Evolutionary conservation across 2,888 invertebrate species (phyloP), one percentile per base, ranked within the genome.

Genomic region (Ectropis crepuscularia): DNA sequence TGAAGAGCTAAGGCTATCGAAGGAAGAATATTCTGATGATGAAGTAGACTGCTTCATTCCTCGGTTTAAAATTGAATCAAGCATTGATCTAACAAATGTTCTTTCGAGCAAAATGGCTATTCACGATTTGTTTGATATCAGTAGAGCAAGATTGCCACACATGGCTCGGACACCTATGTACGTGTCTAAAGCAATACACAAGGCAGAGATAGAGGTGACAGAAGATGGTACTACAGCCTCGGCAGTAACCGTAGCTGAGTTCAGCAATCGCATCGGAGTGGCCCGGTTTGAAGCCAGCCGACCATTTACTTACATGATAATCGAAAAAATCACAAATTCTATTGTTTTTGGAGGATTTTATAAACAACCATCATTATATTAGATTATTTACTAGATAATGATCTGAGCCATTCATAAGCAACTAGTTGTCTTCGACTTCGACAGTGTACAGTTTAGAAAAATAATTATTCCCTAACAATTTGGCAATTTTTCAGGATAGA

Each of bases 211-310:
- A 70, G 95, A 96, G 74, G 96, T 96, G 0, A 95, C 95, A 10
- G 96, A 96, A 79, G 94, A 95, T 66, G 96, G 96, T 0, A 96
- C 96, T 0, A 93, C 94, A 37, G 96, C 96, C 0, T 88, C 94
- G 0, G 96, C 94, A 0, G 95, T 94, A 0, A 94, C 95, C 0
- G 80, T 80, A 0, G 86, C 87, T 0, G 89, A 89, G 53, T 90
- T 94, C 57, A 80, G 85, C 5, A 93, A 94, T 72, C 91, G 94
- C 61, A 91, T 93, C 42, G 90, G 93, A 6, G 93, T 94, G 1
- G 93, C 95, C 0, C 89, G 93, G 66, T 95, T 96, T 77, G 89
- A 92, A 73, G 94, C 95, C 0, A 95, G 96, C 74, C 89, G 94
- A 70, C 96, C 96, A 0, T 96, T 96, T 74, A 91, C 94, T 8